phyloP scores from a whole-genome alignment of 2,888 invertebrate genomes.

The Unio pictorum region DNA sequence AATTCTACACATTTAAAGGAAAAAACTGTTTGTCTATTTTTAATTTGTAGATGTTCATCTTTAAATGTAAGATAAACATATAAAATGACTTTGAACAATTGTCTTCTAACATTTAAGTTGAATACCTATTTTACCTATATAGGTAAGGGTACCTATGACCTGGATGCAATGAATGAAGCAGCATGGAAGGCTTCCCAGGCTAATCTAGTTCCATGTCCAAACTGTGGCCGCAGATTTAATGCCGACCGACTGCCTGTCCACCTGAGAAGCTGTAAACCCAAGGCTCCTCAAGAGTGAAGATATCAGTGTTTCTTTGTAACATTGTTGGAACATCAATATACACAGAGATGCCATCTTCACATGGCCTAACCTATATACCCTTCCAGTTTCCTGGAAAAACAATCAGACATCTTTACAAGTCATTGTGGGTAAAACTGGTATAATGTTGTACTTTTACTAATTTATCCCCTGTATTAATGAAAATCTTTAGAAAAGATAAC shows the following conservation, averaged over 20 bases:
- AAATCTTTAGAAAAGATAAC: too few relatives aligned
- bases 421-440: too few relatives aligned
- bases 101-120: neutral
- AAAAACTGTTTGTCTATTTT: too few relatives aligned
- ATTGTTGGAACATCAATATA: too few relatives aligned
- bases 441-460: too few relatives aligned
- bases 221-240: slow-evolving; percentile 80
- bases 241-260: slow-evolving; percentile 80
- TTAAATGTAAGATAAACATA: neutral
- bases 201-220: slow-evolving; percentile 76
- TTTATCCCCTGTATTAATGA: too few relatives aligned
- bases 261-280: slow-evolving; percentile 76
- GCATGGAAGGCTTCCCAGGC: slow-evolving; percentile 76
- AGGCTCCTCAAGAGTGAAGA: slow-evolving; percentile 27
- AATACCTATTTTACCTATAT: slow-evolving; percentile 9
- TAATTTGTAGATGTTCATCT: neutral
- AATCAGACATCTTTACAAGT: too few relatives aligned
- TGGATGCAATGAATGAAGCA: slow-evolving; percentile 74
- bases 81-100: neutral
- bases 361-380: too few relatives aligned
- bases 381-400: too few relatives aligned
- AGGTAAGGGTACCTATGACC: slow-evolving; percentile 59
- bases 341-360: too few relatives aligned
- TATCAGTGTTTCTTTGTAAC: too few relatives aligned
- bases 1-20: too few relatives aligned